Percentiles rank a stretch among this genome's conserved stretches.
phyloP scores from a whole-genome alignment of 92 coral and sea anemone genomes.

The Porites lobata region DNA sequence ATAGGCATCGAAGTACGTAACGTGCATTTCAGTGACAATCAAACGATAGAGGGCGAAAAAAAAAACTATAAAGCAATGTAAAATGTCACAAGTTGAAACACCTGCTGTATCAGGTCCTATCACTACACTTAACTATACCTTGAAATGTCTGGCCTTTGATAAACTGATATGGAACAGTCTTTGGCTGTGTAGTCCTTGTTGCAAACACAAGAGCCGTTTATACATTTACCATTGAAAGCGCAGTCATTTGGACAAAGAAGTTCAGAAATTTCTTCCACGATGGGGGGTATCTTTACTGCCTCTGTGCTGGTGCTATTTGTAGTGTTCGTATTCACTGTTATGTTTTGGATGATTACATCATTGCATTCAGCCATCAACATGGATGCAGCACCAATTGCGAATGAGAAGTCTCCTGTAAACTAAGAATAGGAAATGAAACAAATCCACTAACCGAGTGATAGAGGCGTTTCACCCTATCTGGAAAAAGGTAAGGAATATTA shows the following conservation, averaged over 20 bases:
- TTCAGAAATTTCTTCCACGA: slow-evolving; percentile 17
- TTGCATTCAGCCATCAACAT: slow-evolving; percentile 37
- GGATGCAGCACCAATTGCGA: slow-evolving; percentile 24
- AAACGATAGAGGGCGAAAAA: no score
- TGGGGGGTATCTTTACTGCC: background rate
- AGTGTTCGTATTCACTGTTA: background rate
- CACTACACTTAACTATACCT: no score
- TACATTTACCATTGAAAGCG: slow-evolving; percentile 50
- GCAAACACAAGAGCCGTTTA: slow-evolving; percentile 58
- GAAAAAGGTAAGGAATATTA: no score
- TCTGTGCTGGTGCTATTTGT: background rate
- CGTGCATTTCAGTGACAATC: no score
- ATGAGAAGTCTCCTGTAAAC: slow-evolving; percentile 45
- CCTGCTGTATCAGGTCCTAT: no score
- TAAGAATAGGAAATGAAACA: background rate
- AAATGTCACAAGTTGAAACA: no score
- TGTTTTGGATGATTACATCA: slow-evolving; percentile 23
- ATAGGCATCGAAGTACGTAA: no score
- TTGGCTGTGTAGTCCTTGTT: slow-evolving; percentile 33
- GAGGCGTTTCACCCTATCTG: no score
- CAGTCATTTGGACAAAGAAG: slow-evolving; percentile 67
- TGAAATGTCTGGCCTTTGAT: slow-evolving; percentile 25
- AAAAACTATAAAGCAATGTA: no score
- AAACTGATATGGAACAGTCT: slow-evolving; percentile 65
- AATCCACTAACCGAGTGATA: background rate